These are phyloP conservation scores for Scaptomyza pallida DNA, from an alignment of 1,140 invertebrate genomes.

Conservation along the genomic window DNA sequence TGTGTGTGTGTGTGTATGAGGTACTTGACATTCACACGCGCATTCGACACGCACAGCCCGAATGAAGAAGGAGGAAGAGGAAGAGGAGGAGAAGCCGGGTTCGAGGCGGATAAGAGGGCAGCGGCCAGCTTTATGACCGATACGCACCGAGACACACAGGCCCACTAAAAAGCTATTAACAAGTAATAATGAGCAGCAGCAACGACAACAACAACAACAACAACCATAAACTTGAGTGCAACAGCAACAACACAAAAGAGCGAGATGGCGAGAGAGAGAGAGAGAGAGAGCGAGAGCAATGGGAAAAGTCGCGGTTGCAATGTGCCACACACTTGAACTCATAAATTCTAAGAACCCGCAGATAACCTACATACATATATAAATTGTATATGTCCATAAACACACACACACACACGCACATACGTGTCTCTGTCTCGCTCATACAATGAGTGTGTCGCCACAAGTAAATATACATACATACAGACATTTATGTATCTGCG, in stretches of 20 bases:
- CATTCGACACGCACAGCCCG: conserved; percentile 27
- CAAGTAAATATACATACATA: background rate
- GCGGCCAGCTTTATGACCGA: conserved; percentile 67
- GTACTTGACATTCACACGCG: conserved; percentile 76
- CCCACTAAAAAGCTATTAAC: conserved; percentile 74
- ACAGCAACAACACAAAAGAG: conserved; percentile 51
- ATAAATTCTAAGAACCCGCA: conserved; percentile 77
- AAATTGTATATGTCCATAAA: conserved; percentile 40
- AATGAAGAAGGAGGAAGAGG: conserved; percentile 4
- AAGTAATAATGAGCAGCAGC: conserved; percentile 76
- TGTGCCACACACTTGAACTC: conserved; percentile 77
- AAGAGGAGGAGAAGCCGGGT: background rate
- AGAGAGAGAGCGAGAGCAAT: conserved; percentile 3
- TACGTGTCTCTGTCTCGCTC: background rate
- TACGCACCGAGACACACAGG: conserved; percentile 43
- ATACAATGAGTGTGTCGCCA: background rate
- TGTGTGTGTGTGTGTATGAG: conserved; percentile 34
- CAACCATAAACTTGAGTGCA: conserved; percentile 72
- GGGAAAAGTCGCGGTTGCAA: conserved; percentile 61
- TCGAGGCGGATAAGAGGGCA: background rate
- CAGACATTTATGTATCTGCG: background rate
- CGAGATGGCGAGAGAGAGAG: background rate
- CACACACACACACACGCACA: background rate
- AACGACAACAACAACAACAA: conserved; percentile 49
- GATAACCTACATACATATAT: conserved; percentile 66